A percentile compares a stretch with the other conserved stretches of the same genome.
Conservation (phyloP, 1,140 invertebrate genomes). For the Diabrotica undecimpunctata region DNA sequence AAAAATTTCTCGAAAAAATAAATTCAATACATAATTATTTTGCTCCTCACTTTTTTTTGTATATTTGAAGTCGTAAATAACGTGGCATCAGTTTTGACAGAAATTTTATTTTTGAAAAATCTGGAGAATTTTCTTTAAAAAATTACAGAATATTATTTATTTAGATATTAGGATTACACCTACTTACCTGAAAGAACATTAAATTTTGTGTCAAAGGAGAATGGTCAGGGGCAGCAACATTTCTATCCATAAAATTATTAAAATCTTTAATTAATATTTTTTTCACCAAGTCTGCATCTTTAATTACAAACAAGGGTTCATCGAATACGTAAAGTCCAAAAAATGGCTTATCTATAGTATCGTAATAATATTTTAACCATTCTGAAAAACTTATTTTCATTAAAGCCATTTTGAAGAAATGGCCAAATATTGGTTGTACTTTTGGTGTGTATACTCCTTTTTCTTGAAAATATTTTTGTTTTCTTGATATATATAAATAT, state of each 20-base stretch:
- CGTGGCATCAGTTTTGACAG: no score
- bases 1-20: no score
- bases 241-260: neutral
- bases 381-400: neutral
- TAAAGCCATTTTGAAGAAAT: neutral
- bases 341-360: neutral
- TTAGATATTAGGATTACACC: no score
- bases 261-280: neutral
- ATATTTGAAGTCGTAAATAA: no score
- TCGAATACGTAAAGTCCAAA: slow-evolving; percentile 1
- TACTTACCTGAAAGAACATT: neutral
- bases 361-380: neutral
- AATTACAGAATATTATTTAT: no score
- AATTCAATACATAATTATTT: no score
- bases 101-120: no score
- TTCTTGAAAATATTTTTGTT: neutral
- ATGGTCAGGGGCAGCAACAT: neutral
- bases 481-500: neutral
- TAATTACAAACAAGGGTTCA: neutral
- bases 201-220: neutral
- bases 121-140: no score
- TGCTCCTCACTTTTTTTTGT: no score
- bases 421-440: neutral
- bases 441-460: neutral
- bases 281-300: neutral